phyloP scores from a whole-genome alignment of 2,888 invertebrate species.

The Osmoderma eremita region DNA sequence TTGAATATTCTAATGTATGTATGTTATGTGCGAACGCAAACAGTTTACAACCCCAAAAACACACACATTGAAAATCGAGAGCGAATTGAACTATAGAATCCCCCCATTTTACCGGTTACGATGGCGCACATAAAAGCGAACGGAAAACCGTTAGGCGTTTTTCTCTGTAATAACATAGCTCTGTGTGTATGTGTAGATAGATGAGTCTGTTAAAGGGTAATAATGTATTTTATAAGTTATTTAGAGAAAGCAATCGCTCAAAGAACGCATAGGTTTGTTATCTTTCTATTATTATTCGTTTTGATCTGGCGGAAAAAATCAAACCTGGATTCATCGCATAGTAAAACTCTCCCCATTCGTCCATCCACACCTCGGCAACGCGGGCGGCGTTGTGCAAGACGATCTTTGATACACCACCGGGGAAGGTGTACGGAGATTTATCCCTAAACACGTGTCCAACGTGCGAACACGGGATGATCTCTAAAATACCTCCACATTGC shows the following conservation, averaged over 20 bases:
- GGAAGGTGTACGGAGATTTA: conserved; percentile 99
- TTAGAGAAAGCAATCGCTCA: no score
- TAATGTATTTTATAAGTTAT: no score
- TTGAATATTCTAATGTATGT: no score
- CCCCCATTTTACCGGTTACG: no score
- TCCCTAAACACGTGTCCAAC: conserved; percentile 98
- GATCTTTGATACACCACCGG: conserved; percentile 96
- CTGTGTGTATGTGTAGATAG: neutral
- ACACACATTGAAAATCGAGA: no score
- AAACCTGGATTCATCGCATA: conserved; percentile 82
- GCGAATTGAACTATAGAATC: no score
- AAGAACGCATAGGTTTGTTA: neutral
- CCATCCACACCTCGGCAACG: conserved; percentile 99
- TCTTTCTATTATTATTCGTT: conserved; percentile 3
- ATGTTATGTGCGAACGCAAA: no score
- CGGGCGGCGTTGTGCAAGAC: conserved; percentile 98
- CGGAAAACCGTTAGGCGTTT: no score
- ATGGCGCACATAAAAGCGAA: no score
- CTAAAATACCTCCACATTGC: conserved; percentile 96
- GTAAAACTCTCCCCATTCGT: conserved; percentile 99
- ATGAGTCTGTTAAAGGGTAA: no score
- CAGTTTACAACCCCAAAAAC: no score
- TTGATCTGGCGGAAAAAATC: conserved; percentile 24
- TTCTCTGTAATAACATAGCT: no score
- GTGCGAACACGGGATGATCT: conserved; percentile 95